Conservation (phyloP, 2,888 invertebrate species). For the Drosophila tripunctata region DNA sequence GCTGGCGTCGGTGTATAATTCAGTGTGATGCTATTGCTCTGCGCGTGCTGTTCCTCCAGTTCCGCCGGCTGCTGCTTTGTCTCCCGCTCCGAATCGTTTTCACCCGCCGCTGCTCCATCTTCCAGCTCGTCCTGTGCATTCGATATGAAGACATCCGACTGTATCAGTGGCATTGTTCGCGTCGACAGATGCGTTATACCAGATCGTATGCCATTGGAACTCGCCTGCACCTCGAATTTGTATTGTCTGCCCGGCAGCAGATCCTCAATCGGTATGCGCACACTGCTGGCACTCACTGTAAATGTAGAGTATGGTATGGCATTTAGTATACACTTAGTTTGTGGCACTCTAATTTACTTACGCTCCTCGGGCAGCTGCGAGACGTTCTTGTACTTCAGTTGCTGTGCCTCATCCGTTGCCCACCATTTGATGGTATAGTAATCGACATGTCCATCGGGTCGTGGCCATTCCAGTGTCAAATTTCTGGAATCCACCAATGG, state of each 20-base stretch:
- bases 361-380: constrained; percentile 82
- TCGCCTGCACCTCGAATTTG: constrained; percentile 90
- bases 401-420: constrained; percentile 86
- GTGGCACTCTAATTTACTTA: constrained; percentile 49
- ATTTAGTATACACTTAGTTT: not conserved
- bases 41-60: constrained; percentile 86
- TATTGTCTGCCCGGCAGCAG: constrained; percentile 93
- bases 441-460: constrained; percentile 94
- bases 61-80: constrained; percentile 65
- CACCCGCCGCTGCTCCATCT: constrained; percentile 84
- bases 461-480: constrained; percentile 95
- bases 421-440: constrained; percentile 92
- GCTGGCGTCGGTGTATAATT: constrained; percentile 92
- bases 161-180: constrained; percentile 94
- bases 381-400: constrained; percentile 85
- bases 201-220: constrained; percentile 91
- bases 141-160: constrained; percentile 95
- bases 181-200: constrained; percentile 90
- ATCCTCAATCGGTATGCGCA: constrained; percentile 88
- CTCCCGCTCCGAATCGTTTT: constrained; percentile 75
- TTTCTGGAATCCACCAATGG: constrained; percentile 94
- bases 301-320: no score
- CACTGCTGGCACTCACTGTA: constrained; percentile 83
- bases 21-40: constrained; percentile 89
- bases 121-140: constrained; percentile 87